A percentile compares a stretch with the other conserved stretches of the same genome.
These are phyloP conservation scores for Eleutherodactylus coqui DNA, from an alignment of 2,797 vertebrate species.

Conservation along the genomic window DNA sequence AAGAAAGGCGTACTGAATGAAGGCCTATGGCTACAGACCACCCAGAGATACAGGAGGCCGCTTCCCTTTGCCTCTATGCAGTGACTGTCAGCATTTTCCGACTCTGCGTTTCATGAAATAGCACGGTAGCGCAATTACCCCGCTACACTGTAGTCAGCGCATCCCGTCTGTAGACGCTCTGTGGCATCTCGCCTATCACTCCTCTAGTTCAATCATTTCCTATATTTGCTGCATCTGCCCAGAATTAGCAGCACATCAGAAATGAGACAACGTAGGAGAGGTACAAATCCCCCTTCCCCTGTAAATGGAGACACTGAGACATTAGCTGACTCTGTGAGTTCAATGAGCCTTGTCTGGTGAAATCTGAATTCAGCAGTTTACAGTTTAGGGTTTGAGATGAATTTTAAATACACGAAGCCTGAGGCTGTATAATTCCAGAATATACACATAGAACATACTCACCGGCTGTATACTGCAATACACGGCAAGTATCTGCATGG, in stretches of 20 bases:
- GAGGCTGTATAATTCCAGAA: neutral
- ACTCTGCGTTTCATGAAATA: neutral
- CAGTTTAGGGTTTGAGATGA: slow-evolving; percentile 30
- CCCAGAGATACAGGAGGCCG: neutral
- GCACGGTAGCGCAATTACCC: neutral
- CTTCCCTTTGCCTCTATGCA: neutral
- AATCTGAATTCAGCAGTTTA: slow-evolving; percentile 50
- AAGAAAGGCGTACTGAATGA: neutral
- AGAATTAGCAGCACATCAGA: slow-evolving; percentile 27
- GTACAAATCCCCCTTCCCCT: slow-evolving; percentile 2
- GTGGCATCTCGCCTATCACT: neutral
- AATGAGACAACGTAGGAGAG: slow-evolving; percentile 4
- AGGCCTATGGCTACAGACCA: neutral
- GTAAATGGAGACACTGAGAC: slow-evolving; percentile 27
- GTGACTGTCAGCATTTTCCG: neutral
- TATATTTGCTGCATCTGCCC: neutral
- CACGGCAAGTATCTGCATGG: neutral
- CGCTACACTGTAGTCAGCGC: neutral
- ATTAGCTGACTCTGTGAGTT: slow-evolving; percentile 34
- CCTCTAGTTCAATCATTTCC: neutral
- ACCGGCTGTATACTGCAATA: neutral
- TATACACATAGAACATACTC: neutral
- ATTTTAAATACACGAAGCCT: slow-evolving; percentile 40
- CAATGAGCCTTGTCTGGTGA: slow-evolving; percentile 38
- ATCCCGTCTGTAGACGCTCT: neutral